These are phyloP conservation scores for Allobates femoralis DNA, from an alignment of 2,797 vertebrate species.

Conservation along the genomic window DNA sequence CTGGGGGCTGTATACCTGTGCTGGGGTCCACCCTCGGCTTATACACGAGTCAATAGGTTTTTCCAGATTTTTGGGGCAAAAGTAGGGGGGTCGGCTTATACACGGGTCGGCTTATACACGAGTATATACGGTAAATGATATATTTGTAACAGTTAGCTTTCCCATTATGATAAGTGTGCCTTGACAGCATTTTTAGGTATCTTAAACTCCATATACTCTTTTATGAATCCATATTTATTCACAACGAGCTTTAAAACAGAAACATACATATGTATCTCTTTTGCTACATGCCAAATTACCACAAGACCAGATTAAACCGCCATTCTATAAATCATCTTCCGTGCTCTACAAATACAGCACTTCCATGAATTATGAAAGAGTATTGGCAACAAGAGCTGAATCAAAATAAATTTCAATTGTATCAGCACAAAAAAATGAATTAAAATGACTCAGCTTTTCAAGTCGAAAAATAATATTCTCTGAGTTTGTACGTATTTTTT, in stretches of 20 bases:
- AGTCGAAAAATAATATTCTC: slow-evolving; percentile 16
- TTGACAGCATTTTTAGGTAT: background rate
- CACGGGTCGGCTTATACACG: too few species aligned
- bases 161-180: background rate
- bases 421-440: slow-evolving; percentile 51
- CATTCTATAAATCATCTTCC: slow-evolving; percentile 53
- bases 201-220: background rate
- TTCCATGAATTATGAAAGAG: slow-evolving; percentile 58
- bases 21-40: too few species aligned
- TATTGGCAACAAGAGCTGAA: slow-evolving; percentile 48
- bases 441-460: slow-evolving; percentile 31
- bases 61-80: too few species aligned
- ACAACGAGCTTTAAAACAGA: background rate
- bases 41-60: too few species aligned
- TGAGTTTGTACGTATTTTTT: slow-evolving; percentile 19
- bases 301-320: slow-evolving; percentile 43
- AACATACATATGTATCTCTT: slow-evolving; percentile 44
- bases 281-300: slow-evolving; percentile 39
- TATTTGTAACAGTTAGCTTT: background rate
- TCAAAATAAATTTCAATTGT: slow-evolving; percentile 47
- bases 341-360: slow-evolving; percentile 16
- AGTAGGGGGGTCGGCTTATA: too few species aligned
- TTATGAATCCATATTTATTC: slow-evolving; percentile 15
- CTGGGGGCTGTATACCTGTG: too few species aligned
- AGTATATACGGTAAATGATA: too few species aligned